A percentile compares a stretch with the other conserved stretches of the same genome.
Conservation (phyloP, 2,888 invertebrate species). For the Scrobipalpa costella region DNA sequence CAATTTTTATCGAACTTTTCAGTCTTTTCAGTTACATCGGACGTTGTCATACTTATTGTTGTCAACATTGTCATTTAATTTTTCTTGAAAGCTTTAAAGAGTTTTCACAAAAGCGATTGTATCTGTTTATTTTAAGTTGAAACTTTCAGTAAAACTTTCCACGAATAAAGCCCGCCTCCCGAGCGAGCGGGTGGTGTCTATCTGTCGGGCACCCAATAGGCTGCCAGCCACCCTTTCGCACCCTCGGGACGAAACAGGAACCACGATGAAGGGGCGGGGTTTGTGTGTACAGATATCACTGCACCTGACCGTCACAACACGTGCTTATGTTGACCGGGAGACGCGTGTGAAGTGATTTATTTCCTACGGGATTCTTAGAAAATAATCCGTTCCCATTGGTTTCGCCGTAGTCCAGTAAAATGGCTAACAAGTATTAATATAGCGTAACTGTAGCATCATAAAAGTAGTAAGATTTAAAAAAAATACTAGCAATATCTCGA, state of each 20-base stretch:
- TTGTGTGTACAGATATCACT: conserved; percentile 45
- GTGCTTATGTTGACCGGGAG: conserved; percentile 47
- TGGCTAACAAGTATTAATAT: no score
- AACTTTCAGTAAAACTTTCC: neutral
- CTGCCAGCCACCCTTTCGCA: conserved; percentile 47
- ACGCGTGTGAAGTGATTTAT: conserved; percentile 46
- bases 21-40: neutral
- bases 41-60: neutral
- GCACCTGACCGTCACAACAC: conserved; percentile 70
- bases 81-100: neutral
- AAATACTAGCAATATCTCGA: neutral
- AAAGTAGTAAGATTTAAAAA: neutral
- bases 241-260: conserved; percentile 48
- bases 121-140: neutral
- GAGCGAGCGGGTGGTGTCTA: neutral
- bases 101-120: neutral
- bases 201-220: conserved; percentile 47
- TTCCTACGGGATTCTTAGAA: no score
- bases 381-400: no score
- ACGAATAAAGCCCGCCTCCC: conserved; percentile 7
- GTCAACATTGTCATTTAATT: neutral
- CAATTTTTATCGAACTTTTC: conserved; percentile 20
- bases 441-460: no score
- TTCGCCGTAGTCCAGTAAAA: no score
- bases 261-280: conserved; percentile 51